phyloP scores from a whole-genome alignment of 1,140 invertebrate genomes.

The Meteorus sp. region DNA sequence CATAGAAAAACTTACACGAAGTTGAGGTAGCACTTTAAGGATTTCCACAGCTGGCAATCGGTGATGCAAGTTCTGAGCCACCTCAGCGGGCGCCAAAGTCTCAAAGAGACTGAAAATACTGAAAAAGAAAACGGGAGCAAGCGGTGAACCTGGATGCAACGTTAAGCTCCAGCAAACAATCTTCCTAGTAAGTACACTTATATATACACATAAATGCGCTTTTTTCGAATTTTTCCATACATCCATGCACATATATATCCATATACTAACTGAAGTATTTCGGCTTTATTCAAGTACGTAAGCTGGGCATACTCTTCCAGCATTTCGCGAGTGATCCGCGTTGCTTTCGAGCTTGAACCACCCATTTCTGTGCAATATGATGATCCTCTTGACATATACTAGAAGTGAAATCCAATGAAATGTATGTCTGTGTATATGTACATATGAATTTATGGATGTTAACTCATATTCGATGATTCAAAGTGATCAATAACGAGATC shows the following conservation, averaged over 20 bases:
- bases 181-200: neutral
- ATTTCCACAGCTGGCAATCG: slow-evolving; percentile 57
- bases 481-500: neutral
- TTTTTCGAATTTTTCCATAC: neutral
- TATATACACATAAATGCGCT: slow-evolving; percentile 9
- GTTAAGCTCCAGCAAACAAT: slow-evolving; percentile 17
- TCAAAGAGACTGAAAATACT: slow-evolving; percentile 63
- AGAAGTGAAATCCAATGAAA: no score
- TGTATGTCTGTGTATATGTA: neutral
- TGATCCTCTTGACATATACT: slow-evolving; percentile 17
- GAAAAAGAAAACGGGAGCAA: slow-evolving; percentile 32
- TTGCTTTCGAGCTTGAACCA: slow-evolving; percentile 26
- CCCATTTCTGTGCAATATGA: slow-evolving; percentile 32
- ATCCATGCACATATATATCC: neutral
- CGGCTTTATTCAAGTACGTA: slow-evolving; percentile 62
- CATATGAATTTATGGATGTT: no score
- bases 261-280: slow-evolving; percentile 62
- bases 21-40: slow-evolving; percentile 59
- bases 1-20: slow-evolving; percentile 52
- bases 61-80: slow-evolving; percentile 53
- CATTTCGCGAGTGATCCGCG: slow-evolving; percentile 58
- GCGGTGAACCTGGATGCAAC: neutral
- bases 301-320: slow-evolving; percentile 62
- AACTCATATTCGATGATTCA: neutral
- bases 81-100: slow-evolving; percentile 51